These are phyloP conservation scores for Neocrepidodera transversa DNA, from an alignment of 2,888 invertebrate genomes.

Conservation along the genomic window DNA sequence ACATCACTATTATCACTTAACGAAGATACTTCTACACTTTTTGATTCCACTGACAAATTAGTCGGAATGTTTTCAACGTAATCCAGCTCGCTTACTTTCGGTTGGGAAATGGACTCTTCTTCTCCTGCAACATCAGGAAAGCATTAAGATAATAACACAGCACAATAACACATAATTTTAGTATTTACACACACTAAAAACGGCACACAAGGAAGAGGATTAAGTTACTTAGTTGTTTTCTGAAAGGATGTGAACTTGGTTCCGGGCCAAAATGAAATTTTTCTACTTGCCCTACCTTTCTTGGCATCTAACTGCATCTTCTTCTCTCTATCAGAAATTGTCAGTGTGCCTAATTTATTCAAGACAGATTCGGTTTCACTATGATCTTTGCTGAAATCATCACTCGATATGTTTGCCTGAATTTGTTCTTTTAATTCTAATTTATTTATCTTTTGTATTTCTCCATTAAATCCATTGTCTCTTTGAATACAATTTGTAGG, in stretches of 20 bases:
- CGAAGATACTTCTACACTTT: slow-evolving; percentile 30
- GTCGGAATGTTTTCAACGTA: slow-evolving; percentile 5
- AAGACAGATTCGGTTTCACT: slow-evolving; percentile 59
- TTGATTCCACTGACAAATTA: slow-evolving; percentile 38
- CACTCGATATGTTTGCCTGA: slow-evolving; percentile 51
- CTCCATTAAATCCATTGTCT: slow-evolving; percentile 23
- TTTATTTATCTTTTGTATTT: slow-evolving; percentile 30
- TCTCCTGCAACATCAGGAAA: slow-evolving; percentile 55
- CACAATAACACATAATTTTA: slow-evolving; percentile 40
- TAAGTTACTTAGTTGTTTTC: slow-evolving; percentile 42
- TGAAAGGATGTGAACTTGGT: slow-evolving; percentile 65
- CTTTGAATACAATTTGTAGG: slow-evolving; percentile 43
- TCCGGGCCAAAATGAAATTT: slow-evolving; percentile 78
- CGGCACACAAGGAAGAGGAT: slow-evolving; percentile 40
- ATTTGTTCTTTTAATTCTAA: slow-evolving; percentile 31
- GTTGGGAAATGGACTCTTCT: slow-evolving; percentile 41
- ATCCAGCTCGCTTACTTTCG: slow-evolving; percentile 34
- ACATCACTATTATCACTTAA: slow-evolving; percentile 39
- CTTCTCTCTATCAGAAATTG: slow-evolving; percentile 41
- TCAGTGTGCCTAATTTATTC: slow-evolving; percentile 54
- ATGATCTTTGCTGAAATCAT: slow-evolving; percentile 57
- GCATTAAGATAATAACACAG: slow-evolving; percentile 33
- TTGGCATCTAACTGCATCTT: slow-evolving; percentile 25
- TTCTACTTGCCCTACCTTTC: slow-evolving; percentile 76
- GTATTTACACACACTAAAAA: slow-evolving; percentile 44